Conservation (phyloP, 2,113 vertebrate species). For the Piliocolobus tephrosceles region DNA sequence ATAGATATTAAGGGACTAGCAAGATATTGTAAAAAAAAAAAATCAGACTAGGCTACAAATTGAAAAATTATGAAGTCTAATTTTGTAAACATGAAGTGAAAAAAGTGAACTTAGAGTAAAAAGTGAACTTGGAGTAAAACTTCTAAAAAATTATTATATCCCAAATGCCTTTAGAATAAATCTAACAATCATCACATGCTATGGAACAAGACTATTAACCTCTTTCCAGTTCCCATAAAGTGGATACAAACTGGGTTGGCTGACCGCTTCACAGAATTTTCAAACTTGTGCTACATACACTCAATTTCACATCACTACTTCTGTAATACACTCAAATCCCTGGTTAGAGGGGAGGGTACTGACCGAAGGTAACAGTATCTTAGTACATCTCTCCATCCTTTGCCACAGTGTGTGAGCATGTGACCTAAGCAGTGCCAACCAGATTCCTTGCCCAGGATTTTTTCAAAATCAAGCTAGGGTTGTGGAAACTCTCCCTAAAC, state of each 20-base stretch:
- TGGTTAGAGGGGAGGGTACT: neutral
- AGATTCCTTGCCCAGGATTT: neutral
- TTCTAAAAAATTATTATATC: neutral
- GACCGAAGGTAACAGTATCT: neutral
- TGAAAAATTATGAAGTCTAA: neutral
- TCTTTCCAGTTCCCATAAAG: neutral
- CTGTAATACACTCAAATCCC: neutral
- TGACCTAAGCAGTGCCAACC: neutral
- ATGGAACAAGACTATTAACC: neutral
- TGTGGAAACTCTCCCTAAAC: neutral
- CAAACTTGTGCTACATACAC: neutral
- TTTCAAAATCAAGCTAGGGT: neutral
- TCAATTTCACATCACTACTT: neutral
- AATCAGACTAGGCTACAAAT: neutral
- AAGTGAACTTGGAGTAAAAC: neutral
- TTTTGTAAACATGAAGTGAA: neutral
- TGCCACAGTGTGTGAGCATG: neutral
- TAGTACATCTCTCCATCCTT: neutral
- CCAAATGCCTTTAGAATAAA: neutral
- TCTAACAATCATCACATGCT: neutral
- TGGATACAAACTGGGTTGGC: neutral
- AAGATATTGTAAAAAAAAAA: neutral
- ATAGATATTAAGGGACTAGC: neutral
- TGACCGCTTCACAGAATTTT: neutral
- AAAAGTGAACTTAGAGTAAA: too few species aligned